Evolutionary conservation across 2,797 vertebrate genomes (phyloP).

Genomic region (Halcyon leucocephala): DNA sequence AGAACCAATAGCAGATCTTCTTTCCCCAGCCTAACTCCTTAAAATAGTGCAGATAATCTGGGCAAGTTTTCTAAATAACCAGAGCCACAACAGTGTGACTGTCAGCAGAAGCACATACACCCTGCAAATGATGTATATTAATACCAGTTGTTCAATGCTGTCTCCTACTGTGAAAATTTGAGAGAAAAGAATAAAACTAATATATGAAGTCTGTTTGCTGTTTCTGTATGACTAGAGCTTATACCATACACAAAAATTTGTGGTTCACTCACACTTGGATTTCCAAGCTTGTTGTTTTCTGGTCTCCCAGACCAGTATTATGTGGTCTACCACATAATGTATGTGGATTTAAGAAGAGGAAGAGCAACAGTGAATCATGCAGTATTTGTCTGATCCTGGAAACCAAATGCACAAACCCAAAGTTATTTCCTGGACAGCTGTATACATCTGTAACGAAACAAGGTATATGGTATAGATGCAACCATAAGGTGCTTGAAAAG

Average conservation of each 20-base stretch:
- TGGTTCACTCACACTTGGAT: not conserved
- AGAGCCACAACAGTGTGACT: not conserved
- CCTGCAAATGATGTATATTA: not conserved
- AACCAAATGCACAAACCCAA: constrained; percentile 21
- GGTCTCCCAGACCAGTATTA: constrained; percentile 3
- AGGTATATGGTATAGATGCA: not conserved
- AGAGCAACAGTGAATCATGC: not conserved
- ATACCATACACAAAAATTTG: not conserved
- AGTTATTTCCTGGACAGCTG: not conserved
- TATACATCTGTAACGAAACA: not conserved
- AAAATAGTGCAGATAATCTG: not conserved
- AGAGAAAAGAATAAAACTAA: not conserved
- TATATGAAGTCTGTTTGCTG: not conserved
- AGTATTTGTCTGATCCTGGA: not conserved
- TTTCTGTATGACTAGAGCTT: not conserved
- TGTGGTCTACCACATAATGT: constrained; percentile 20
- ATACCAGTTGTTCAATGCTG: not conserved
- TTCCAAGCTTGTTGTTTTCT: not conserved
- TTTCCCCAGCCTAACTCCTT: not conserved
- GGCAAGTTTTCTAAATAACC: constrained; percentile 42
- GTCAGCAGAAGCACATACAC: not conserved
- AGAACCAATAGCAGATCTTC: constrained; percentile 3
- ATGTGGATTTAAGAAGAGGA: constrained; percentile 4
- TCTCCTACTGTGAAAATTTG: not conserved
- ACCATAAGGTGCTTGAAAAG: not conserved